Conservation (phyloP, 2,888 invertebrate genomes). For the Drosophila colorata region DNA sequence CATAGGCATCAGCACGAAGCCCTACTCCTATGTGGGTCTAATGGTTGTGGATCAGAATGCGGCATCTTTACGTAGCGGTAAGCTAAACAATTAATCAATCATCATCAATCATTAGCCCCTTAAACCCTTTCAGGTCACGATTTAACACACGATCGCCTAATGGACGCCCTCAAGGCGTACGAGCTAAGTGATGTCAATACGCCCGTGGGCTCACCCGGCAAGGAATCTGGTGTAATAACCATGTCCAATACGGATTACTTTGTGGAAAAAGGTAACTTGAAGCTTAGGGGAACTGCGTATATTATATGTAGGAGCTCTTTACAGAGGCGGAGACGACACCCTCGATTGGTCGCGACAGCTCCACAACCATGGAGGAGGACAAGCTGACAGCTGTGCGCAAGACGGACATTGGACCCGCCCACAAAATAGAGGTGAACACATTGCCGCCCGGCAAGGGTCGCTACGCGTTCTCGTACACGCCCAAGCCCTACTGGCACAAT, state of each 20-base stretch:
- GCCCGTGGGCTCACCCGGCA: slow-evolving; percentile 80
- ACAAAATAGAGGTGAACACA: slow-evolving; percentile 87
- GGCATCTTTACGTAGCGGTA: slow-evolving; percentile 88
- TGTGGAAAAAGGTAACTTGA: slow-evolving; percentile 71
- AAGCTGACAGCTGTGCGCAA: slow-evolving; percentile 83
- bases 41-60: slow-evolving; percentile 95
- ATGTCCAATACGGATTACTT: slow-evolving; percentile 84
- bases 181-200: slow-evolving; percentile 80
- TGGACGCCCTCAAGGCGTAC: slow-evolving; percentile 81
- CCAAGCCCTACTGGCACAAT: slow-evolving; percentile 91
- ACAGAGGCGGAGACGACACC: slow-evolving; percentile 78
- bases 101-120: no score
- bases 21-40: slow-evolving; percentile 95
- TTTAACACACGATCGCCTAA: slow-evolving; percentile 74
- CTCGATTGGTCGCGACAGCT: slow-evolving; percentile 44
- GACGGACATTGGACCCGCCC: slow-evolving; percentile 85
- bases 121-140: slow-evolving; percentile 81
- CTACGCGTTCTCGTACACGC: slow-evolving; percentile 95
- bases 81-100: neutral
- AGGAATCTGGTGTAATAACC: slow-evolving; percentile 82
- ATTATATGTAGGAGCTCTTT: neutral
- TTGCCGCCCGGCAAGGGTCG: slow-evolving; percentile 94
- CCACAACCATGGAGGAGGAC: slow-evolving; percentile 72
- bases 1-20: slow-evolving; percentile 92
- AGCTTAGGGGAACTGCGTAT: no score